Evolutionary conservation across 2,113 vertebrate genomes (phyloP).

Genomic region (Damaliscus lunatus): DNA sequence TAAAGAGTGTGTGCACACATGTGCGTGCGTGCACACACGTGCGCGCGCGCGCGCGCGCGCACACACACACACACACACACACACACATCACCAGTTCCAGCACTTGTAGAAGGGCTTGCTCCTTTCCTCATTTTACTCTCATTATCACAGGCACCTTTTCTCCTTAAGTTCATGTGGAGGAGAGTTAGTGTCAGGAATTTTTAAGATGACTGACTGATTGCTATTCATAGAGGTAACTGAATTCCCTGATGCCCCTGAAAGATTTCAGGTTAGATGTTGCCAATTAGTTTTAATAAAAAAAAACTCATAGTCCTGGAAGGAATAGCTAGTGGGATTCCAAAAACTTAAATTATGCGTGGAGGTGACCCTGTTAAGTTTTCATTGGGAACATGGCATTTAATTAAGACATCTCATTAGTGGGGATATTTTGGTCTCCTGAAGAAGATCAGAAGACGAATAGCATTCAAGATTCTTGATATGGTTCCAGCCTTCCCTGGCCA

Average conservation of each 20-base stretch:
- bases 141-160: not conserved
- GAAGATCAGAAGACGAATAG: not conserved
- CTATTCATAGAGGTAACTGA: not conserved
- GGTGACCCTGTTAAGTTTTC: not conserved
- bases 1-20: not conserved
- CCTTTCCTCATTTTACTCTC: not conserved
- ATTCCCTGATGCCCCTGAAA: not conserved
- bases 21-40: rapidly evolving
- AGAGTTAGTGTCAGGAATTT: not conserved
- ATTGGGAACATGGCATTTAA: not conserved
- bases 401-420: not conserved
- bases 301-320: not conserved
- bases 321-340: not conserved
- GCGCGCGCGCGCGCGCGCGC: too few species aligned
- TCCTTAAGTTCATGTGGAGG: not conserved
- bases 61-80: not conserved
- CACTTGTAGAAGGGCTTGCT: not conserved
- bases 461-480: not conserved
- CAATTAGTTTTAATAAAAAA: not conserved
- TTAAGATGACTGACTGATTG: not conserved
- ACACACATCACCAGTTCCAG: not conserved
- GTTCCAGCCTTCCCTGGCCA: not conserved
- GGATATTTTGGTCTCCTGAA: not conserved
- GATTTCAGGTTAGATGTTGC: not conserved
- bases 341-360: not conserved